Evolutionary conservation across 2,888 invertebrate species (phyloP).

Genomic region (Drosophila conformis): DNA sequence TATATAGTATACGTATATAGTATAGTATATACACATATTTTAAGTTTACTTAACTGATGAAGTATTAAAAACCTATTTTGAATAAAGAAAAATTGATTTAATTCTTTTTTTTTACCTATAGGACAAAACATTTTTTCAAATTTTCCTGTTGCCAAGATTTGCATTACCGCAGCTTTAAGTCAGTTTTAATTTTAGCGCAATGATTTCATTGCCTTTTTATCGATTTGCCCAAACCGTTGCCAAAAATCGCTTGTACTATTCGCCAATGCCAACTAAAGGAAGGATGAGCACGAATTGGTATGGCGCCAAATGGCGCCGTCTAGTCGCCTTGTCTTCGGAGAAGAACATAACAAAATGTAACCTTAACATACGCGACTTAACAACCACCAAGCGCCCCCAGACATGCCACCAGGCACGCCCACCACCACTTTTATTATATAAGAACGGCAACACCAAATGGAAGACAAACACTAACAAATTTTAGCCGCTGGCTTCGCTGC

Average conservation of each 20-base stretch:
- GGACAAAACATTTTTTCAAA: not conserved
- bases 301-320: conserved; percentile 68
- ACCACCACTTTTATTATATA: conserved; percentile 53
- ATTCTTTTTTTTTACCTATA: not conserved
- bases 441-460: conserved; percentile 33
- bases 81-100: not conserved
- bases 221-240: conserved; percentile 64
- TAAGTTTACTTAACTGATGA: not conserved
- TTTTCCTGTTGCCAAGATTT: conserved; percentile 6
- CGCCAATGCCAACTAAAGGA: conserved; percentile 13
- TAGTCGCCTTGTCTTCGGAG: conserved; percentile 53
- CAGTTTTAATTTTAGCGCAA: conserved; percentile 44
- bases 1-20: not conserved
- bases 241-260: conserved; percentile 34
- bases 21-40: not conserved
- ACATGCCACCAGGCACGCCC: conserved; percentile 8
- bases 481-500: conserved; percentile 36
- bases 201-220: conserved; percentile 58
- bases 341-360: conserved; percentile 63
- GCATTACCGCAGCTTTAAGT: conserved; percentile 46
- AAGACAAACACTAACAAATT: conserved; percentile 54
- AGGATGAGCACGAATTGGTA: conserved; percentile 25
- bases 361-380: conserved; percentile 67
- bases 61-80: not conserved
- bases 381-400: conserved; percentile 1